Evolutionary conservation across 2,888 invertebrate species (phyloP).

Genomic region (Trachelus iudaicus): DNA sequence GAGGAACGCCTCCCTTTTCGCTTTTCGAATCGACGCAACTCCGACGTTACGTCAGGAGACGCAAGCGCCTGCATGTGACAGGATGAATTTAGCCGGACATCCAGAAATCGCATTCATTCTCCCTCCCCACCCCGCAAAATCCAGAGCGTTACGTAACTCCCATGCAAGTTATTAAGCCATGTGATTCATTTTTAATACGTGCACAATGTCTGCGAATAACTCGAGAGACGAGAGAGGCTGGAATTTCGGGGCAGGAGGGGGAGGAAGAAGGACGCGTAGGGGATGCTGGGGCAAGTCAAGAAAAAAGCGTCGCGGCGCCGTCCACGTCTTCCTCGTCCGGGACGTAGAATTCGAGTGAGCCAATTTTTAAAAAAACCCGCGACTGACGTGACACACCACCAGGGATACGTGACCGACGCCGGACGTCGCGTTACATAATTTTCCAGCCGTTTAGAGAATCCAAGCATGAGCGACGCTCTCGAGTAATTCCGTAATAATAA

Average conservation of each 20-base stretch:
- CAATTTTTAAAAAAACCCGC: constrained; percentile 3
- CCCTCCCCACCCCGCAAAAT: constrained; percentile 33
- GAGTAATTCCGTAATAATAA: constrained; percentile 53
- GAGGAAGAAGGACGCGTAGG: no score
- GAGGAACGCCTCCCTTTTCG: neutral
- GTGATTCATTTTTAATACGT: no score
- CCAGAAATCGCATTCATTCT: constrained; percentile 56
- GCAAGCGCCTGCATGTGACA: constrained; percentile 53
- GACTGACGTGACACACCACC: no score
- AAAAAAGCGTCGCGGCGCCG: no score
- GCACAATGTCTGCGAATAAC: no score
- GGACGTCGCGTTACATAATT: constrained; percentile 36
- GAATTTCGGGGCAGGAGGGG: no score
- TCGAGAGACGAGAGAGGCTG: no score
- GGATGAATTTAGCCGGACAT: constrained; percentile 54
- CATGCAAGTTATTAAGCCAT: neutral
- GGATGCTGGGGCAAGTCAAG: no score
- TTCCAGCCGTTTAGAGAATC: constrained; percentile 31
- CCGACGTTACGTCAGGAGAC: constrained; percentile 52
- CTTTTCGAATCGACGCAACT: constrained; percentile 42
- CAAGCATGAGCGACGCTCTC: constrained; percentile 27
- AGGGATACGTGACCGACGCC: constrained; percentile 11
- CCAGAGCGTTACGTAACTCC: constrained; percentile 19
- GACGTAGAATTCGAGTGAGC: no score
- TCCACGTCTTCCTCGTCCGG: no score